These are phyloP conservation scores for Ophioninae sp. DNA, from an alignment of 2,888 invertebrate genomes.

Conservation along the genomic window DNA sequence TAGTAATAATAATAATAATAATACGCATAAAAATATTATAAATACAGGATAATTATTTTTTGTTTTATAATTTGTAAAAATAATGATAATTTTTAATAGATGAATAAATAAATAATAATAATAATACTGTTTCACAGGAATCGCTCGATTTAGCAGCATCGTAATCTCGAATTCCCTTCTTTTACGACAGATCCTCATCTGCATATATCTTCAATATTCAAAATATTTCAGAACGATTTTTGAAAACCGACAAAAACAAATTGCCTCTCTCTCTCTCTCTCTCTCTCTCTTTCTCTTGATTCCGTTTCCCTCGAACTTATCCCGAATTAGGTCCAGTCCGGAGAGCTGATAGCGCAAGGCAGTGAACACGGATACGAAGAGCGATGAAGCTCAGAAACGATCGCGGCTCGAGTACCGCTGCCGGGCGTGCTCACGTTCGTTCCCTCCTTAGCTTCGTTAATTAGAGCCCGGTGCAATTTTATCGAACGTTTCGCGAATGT, in stretches of 20 bases:
- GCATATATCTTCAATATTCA: too few relatives aligned
- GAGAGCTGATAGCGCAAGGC: constrained; percentile 42
- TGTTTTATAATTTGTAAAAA: too few relatives aligned
- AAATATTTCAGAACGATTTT: not conserved
- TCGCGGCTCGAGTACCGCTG: constrained; percentile 30
- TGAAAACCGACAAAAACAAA: not conserved
- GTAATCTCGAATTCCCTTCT: too few relatives aligned
- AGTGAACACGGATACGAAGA: constrained; percentile 14
- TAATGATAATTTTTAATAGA: too few relatives aligned
- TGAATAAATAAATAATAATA: too few relatives aligned
- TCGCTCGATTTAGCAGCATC: too few relatives aligned
- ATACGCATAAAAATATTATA: too few relatives aligned
- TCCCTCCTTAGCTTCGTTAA: constrained; percentile 55
- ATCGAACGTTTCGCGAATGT: constrained; percentile 64
- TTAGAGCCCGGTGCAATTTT: constrained; percentile 60
- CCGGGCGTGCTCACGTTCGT: not conserved
- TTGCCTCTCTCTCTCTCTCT: not conserved
- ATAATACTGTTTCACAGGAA: too few relatives aligned
- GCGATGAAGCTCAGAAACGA: constrained; percentile 36
- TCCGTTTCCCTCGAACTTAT: constrained; percentile 3
- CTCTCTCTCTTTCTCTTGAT: too few relatives aligned
- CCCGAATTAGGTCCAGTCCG: constrained; percentile 37
- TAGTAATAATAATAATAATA: too few relatives aligned
- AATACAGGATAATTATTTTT: too few relatives aligned
- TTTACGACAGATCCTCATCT: too few relatives aligned